A percentile compares a stretch with the other conserved stretches of the same genome.
phyloP scores from a whole-genome alignment of 2,888 invertebrate genomes.

The Morpho helenor region DNA sequence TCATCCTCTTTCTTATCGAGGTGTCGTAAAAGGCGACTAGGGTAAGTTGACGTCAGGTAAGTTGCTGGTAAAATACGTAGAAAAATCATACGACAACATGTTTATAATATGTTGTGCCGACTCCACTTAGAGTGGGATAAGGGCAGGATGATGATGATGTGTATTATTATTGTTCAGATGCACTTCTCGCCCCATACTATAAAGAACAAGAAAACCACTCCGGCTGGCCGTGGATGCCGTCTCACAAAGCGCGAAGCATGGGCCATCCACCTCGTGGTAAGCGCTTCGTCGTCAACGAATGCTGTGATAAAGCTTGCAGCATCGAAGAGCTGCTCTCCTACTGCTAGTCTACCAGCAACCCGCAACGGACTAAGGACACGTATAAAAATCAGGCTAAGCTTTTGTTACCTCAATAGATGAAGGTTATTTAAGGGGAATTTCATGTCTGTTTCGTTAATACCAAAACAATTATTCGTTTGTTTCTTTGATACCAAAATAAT shows the following conservation, averaged over 20 bases:
- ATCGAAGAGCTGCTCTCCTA: conserved; percentile 45
- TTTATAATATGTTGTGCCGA: no score
- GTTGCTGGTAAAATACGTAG: no score
- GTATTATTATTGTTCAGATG: conserved; percentile 30
- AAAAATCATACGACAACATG: no score
- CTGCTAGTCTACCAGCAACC: conserved; percentile 33
- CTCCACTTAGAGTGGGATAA: no score
- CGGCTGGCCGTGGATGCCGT: conserved; percentile 46
- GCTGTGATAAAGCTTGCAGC: conserved; percentile 56
- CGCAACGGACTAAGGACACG: background rate
- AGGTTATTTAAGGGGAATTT: no score
- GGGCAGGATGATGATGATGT: no score
- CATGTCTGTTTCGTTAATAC: no score
- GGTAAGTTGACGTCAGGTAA: no score
- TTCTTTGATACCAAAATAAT: no score
- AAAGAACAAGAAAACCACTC: conserved; percentile 40
- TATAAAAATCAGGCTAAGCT: conserved; percentile 5
- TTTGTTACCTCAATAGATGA: background rate
- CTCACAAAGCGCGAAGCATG: conserved; percentile 40
- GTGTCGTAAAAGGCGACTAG: no score
- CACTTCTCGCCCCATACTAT: conserved; percentile 42
- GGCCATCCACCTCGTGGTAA: conserved; percentile 38
- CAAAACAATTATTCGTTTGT: no score
- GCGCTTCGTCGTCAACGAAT: conserved; percentile 49
- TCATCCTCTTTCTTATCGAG: no score